A percentile compares a stretch with the other conserved stretches of the same genome.
Conservation (phyloP, 2,797 vertebrate genomes). For the Meda fulgida region DNA sequence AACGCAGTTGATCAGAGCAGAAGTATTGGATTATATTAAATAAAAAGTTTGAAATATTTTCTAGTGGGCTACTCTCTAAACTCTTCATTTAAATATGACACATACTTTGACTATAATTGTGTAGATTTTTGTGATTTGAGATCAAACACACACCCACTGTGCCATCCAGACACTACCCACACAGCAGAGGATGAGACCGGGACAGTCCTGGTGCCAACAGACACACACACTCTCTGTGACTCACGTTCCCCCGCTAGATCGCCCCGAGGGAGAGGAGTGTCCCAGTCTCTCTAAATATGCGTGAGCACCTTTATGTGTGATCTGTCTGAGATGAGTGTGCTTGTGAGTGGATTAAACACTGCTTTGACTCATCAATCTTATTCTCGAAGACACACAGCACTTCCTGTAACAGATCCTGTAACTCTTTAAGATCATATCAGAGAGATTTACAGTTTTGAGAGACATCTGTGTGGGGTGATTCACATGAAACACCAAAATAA, state of each 20-base stretch:
- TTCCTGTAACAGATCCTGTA: neutral
- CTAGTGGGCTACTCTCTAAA: no score
- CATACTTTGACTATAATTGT: neutral
- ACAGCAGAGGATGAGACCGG: neutral
- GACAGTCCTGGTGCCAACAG: neutral
- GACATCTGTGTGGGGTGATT: neutral
- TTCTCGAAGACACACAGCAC: neutral
- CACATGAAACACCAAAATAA: neutral
- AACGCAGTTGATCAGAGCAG: no score
- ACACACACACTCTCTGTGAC: neutral
- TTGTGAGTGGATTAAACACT: neutral
- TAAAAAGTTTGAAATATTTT: no score
- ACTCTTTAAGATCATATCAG: neutral
- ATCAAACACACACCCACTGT: conserved; percentile 9
- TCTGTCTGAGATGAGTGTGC: neutral
- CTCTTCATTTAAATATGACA: neutral
- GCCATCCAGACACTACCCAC: neutral
- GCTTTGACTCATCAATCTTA: conserved; percentile 10
- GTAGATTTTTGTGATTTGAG: neutral
- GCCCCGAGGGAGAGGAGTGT: conserved; percentile 26
- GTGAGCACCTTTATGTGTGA: conserved; percentile 1
- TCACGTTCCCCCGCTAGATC: neutral
- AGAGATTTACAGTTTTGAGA: neutral
- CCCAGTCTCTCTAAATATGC: conserved; percentile 4
- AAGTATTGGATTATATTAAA: no score